Evolutionary conservation across 2,888 invertebrate genomes (phyloP).

Genomic region (Drosophila niveifrons): DNA sequence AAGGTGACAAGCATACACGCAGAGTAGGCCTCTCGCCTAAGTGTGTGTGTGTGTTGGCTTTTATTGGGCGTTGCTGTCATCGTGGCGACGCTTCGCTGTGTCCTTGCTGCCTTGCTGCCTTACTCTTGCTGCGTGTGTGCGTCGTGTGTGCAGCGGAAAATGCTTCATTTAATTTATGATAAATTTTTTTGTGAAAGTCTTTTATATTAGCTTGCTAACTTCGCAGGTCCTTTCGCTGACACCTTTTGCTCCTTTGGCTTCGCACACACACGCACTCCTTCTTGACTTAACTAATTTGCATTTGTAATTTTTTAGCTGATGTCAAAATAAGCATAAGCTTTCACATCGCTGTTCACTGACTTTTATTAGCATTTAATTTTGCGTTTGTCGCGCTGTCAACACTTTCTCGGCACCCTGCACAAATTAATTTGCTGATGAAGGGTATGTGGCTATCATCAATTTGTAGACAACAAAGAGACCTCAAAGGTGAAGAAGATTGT

Average conservation of each 20-base stretch:
- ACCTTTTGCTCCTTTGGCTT: conserved; percentile 27
- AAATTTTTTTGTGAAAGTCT: conserved; percentile 69
- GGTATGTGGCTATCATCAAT: not conserved
- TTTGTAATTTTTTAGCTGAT: conserved; percentile 79
- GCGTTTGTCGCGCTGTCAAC: conserved; percentile 67
- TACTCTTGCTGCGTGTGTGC: no score
- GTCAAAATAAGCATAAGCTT: conserved; percentile 75
- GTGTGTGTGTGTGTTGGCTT: conserved; percentile 20
- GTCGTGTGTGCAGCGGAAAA: conserved; percentile 62
- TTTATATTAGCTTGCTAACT: conserved; percentile 75
- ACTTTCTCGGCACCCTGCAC: conserved; percentile 26
- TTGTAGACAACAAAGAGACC: not conserved
- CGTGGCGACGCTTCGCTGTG: conserved; percentile 8
- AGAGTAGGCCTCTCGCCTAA: conserved; percentile 2
- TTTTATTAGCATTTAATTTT: conserved; percentile 75
- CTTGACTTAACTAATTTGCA: conserved; percentile 73
- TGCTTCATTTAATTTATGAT: conserved; percentile 81
- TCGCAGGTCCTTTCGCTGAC: conserved; percentile 37
- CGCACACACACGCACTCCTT: conserved; percentile 11
- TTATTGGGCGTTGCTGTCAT: conserved; percentile 38
- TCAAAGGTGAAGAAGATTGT: not conserved
- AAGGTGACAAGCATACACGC: conserved; percentile 29
- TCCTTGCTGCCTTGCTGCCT: conserved; percentile 5
- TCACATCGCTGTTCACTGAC: conserved; percentile 58
- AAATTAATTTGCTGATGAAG: not conserved